Evolutionary conservation across 2,888 invertebrate genomes (phyloP).

Genomic region (Drosophila tripunctata): DNA sequence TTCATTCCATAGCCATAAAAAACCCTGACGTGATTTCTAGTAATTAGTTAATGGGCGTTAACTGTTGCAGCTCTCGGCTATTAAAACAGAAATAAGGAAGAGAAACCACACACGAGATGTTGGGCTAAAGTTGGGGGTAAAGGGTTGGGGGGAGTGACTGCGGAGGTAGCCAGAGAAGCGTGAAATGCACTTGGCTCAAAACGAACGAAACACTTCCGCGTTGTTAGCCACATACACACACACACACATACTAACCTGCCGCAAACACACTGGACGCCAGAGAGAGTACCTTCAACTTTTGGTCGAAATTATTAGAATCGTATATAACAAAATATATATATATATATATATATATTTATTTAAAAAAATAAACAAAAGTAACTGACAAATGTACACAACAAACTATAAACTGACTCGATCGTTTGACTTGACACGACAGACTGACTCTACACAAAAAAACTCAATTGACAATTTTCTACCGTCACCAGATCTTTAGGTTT

Average conservation of each 20-base stretch:
- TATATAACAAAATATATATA: constrained; percentile 30
- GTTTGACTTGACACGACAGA: constrained; percentile 15
- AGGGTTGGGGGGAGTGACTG: background rate
- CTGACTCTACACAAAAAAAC: background rate
- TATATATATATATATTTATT: constrained; percentile 3
- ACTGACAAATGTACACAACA: constrained; percentile 17
- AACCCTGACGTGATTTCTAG: constrained; percentile 46
- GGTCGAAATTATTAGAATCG: constrained; percentile 5
- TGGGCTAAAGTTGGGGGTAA: background rate
- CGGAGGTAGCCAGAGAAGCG: constrained; percentile 35
- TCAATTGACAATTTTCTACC: constrained; percentile 8
- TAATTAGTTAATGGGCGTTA: constrained; percentile 76
- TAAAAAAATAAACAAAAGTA: constrained; percentile 5
- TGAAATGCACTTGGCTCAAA: constrained; percentile 41
- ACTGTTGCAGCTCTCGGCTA: constrained; percentile 68
- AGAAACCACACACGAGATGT: background rate
- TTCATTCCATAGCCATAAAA: background rate
- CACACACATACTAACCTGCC: constrained; percentile 9
- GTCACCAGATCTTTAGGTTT: no score
- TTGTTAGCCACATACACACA: constrained; percentile 16
- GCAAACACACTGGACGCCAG: background rate
- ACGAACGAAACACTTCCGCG: constrained; percentile 51
- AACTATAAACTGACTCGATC: constrained; percentile 32
- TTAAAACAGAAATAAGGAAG: constrained; percentile 4
- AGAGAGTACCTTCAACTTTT: constrained; percentile 3